Base-by-base conservation (phyloP, 2,888 invertebrate genomes). In the Thera obeliscata region DNA sequence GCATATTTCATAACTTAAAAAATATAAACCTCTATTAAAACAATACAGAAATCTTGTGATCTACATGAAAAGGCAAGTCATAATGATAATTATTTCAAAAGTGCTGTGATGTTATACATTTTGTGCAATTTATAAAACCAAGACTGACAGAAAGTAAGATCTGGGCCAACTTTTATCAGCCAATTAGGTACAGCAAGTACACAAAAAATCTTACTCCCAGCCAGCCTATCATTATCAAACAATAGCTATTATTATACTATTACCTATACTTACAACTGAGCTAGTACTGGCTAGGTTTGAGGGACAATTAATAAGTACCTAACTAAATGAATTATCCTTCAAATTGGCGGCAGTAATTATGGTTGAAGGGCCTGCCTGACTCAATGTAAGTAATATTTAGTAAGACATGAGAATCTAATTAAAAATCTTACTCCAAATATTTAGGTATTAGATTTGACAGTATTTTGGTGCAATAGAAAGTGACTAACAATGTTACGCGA, bases 1-100 rank as follows among this genome's bases (percentile, higher is more conserved):
- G 9, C 5, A 48, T 56, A n/a, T 43, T 43, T n/a, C 3, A 35
- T 46, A 3, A 46, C 35, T 46, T 49, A 74, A 77, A 75, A 78
- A 80, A 79, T 78, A 79, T 82, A 78, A 77, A 79, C 78, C 74
- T 70, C 74, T 74, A 75, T 74, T 76, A 69, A 75, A 60, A 61
- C 35, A 65, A 48, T 61, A n/a, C 35, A 35, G 43, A 38, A 50
- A 55, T 46, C 12, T 22, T 22, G 8, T 22, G 35, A 11, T 12
- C 2, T 11, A 52, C 3, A 41, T 36, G n/a, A 61, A 46, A 12
- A 43, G 50, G 48, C 43, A 66, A 54, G 57, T 57, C 38, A 22
- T 52, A 52, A 9, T 54, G 9, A 6, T 43, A 22, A 12, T 11
- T n/a, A 58, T 35, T 46, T 35, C n/a, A 57, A 46, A 35, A 12